Evolutionary conservation across 1,140 invertebrate species (phyloP), one percentile per base, ranked within the genome.

Genomic region (Prorops nasuta): DNA sequence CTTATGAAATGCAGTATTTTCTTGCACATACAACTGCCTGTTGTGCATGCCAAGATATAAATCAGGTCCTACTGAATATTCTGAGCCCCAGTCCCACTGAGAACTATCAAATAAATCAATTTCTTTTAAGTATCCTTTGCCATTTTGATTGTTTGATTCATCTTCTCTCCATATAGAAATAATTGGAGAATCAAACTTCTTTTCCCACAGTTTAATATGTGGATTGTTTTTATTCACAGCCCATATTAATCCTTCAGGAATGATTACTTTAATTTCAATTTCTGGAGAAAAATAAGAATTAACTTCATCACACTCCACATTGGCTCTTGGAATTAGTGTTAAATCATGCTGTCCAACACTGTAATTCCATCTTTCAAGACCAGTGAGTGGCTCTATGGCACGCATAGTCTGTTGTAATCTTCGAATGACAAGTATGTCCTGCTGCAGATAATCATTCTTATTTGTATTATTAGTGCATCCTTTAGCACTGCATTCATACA

Each of bases 361-460:
- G 65, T 95, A 98, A 78, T 97, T 96, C 94, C 94, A 97, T 63
- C 91, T 91, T 80, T 97, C 94, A 38, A 75, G 66, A 8, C 94
- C 94, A 22, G 84, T 85, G 22, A 84, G 79, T 1, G 91, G 86
- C 69, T 96, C 92, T 16, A 94, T 80, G 21, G 93, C 93, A 49
- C 94, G 75, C 8, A 97, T 87, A 42, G 88, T 94, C 72, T 92
- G 90, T 35, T 91, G 91, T 55, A 86, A 85, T 19, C 91, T 80
- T 60, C 88, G 83, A 28, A 96, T 72, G 14, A 97, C 79, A 16
- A 96, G 67, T 8, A 95, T 76, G 64, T 93, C 67, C 15, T 77
- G 58, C 50, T 78, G 69, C 2, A 75, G 54, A 17, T 74, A 63
- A 17, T 72, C 66, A 2, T 74, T 67, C 15, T 58, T 63, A 6